Conservation (phyloP, 2,888 invertebrate genomes). For the Cremastinae sp. region DNA sequence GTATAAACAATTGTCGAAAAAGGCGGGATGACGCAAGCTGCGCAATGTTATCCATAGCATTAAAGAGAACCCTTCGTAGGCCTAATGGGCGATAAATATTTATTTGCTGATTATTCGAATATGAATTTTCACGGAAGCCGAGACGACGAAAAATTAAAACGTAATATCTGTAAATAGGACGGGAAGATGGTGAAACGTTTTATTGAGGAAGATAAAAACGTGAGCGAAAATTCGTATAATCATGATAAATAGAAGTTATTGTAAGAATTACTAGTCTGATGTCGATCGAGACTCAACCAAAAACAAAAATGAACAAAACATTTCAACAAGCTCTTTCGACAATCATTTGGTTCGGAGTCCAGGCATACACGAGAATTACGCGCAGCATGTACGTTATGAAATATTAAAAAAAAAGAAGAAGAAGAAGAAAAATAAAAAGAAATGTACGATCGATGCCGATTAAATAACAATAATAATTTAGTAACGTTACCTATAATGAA, state of each 20-base stretch:
- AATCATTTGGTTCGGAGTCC: slow-evolving; percentile 26
- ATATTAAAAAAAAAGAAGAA: slow-evolving; percentile 15
- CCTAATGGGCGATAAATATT: slow-evolving; percentile 42
- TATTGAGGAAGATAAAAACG: neutral
- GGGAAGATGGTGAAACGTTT: neutral
- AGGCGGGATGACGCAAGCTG: neutral
- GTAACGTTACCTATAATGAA: slow-evolving; percentile 2
- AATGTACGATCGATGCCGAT: slow-evolving; percentile 3
- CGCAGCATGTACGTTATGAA: slow-evolving; percentile 18
- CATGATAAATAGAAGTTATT: neutral
- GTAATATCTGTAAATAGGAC: neutral
- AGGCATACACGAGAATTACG: neutral
- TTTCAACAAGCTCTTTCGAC: slow-evolving; percentile 9
- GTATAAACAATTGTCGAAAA: neutral
- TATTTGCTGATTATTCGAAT: slow-evolving; percentile 1
- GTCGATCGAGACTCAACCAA: slow-evolving; percentile 13
- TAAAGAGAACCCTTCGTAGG: slow-evolving; percentile 28
- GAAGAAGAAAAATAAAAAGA: no score
- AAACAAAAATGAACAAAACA: neutral
- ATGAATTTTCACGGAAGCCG: neutral
- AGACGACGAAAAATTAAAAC: neutral
- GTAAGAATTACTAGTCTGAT: slow-evolving; percentile 20
- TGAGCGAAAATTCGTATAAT: neutral
- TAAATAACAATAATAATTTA: slow-evolving; percentile 19
- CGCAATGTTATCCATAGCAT: slow-evolving; percentile 2